Evolutionary conservation across 2,113 vertebrate genomes (phyloP), one percentile per base, ranked within the genome.

Genomic region (Tretioscincus oriximinensis): DNA sequence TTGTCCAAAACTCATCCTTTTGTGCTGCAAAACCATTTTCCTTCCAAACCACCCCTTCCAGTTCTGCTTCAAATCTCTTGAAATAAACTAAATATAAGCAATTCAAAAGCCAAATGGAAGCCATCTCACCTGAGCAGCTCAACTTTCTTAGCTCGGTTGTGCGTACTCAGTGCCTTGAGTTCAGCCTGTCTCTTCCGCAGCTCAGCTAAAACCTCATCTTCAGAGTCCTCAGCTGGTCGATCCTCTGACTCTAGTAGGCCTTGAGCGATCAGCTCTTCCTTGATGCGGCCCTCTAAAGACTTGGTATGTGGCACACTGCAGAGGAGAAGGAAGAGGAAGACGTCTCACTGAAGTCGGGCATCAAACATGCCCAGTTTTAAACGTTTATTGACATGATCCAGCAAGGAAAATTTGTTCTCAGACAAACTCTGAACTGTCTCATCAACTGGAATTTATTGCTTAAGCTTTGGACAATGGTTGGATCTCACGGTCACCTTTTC

Each of bases 251-350:
- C 98, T 92, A 99, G 93, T 78, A 99, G 92, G 29, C 98, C 98
- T 91, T 99, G 98, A 18, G 98, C 96, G 0, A 99, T 96, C 90
- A 99, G 94, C 93, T 99, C 98, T 91, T 99, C 98, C 90, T 98
- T 99, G 91, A 99, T 99, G 60, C 98, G 96, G 2, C 96, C 97
- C 90, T 99, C 98, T 85, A 99, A 91, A 0, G 98, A 99, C 75
- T 98, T 98, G 1, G 98, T 99, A 88, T 99, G 98, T 1, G 98
- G 98, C 67, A 99, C 98, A 0, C 98, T 99, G 93, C 5, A 47
- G 58, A 0, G 29, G 35, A 28, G 0, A 58, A 4, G 7, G 22
- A 58, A 18, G 18, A 58, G 54, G 29, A 18, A 29, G 26, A 0
- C 7, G 0, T 60, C 31, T 31, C n/a, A 72, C 67, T 74, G 12